A percentile compares a stretch with the other conserved stretches of the same genome.
Evolutionary conservation across 2,113 vertebrate genomes (phyloP).

Genomic region (Sylvilagus bachmani): DNA sequence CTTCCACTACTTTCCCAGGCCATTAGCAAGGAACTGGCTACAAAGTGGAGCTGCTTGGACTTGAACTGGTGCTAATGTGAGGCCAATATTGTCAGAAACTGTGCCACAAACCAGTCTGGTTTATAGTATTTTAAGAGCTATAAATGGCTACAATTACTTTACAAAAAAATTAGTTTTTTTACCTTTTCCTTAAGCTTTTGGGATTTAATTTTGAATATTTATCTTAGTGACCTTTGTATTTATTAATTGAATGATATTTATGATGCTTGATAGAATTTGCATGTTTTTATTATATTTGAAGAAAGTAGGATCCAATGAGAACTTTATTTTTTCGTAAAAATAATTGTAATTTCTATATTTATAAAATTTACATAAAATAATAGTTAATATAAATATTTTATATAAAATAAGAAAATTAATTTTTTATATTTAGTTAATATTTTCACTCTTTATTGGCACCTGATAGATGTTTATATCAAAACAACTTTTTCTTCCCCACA

Average conservation of each 20-base stretch:
- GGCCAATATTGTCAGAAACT: too few relatives aligned
- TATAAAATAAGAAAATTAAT: not conserved
- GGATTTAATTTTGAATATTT: conserved; percentile 65
- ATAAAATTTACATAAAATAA: too few relatives aligned
- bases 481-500: not conserved
- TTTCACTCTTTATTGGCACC: conserved; percentile 1
- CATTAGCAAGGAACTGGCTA: too few relatives aligned
- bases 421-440: conserved; percentile 40
- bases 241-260: conserved; percentile 57
- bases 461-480: conserved; percentile 62
- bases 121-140: conserved; percentile 51
- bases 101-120: too few relatives aligned
- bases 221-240: conserved; percentile 62
- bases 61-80: too few relatives aligned
- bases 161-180: not conserved
- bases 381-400: too few relatives aligned
- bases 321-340: conserved; percentile 54
- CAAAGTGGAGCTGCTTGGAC: too few relatives aligned
- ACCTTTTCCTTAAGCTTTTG: conserved; percentile 29
- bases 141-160: conserved; percentile 2
- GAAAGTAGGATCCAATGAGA: not conserved
- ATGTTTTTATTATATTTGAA: conserved; percentile 39
- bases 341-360: not conserved
- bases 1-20: too few relatives aligned
- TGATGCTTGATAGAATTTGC: conserved; percentile 44